Evolutionary conservation across 2,113 vertebrate species (phyloP), one percentile per base, ranked within the genome.

Genomic region (Felis chaus): DNA sequence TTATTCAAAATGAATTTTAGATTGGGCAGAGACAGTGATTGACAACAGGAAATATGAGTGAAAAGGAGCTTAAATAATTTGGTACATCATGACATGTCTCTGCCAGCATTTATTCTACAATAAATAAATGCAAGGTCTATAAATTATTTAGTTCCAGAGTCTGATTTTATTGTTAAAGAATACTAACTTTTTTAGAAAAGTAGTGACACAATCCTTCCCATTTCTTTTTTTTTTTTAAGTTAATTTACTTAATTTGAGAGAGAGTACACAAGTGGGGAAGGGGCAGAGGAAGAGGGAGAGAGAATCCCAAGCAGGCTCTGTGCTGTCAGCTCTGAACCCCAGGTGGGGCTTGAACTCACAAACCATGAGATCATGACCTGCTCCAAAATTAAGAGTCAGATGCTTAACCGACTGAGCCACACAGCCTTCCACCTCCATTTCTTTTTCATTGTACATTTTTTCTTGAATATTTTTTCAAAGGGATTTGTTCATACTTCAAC

Each of bases 101-200:
- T 93, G 57, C 68, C 95, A 97, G 84, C 12, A 50, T 82, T 97
- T 95, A 27, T n/a, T 97, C 63, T 63, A 65, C 8, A 31, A 78
- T 7, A 65, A 82, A 95, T 91, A 97, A 97, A 97, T n/a, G 23
- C 76, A 97, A 8, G 11, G 1, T 63, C 4, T 91, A 80, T 88
- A 91, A 97, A 90, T 97, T 94, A 95, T 94, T 97, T 97, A 41
- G 29, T 94, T 27, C 33, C 27, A 55, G 69, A 95, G 23, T 69
- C 16, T 15, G 10, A 89, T 50, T 97, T 85, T 91, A 19, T 9
- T 57, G 93, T 94, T 94, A 61, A 12, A 91, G 76, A 93, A 97
- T 90, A 48, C 8, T 96, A 95, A 95, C 41, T 68, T 93, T 68
- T 93, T 53, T 57, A 78, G 48, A 91, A 91, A 23, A 66, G 12